Conservation (phyloP, 2,888 invertebrate species). For the Lithophane socia region DNA sequence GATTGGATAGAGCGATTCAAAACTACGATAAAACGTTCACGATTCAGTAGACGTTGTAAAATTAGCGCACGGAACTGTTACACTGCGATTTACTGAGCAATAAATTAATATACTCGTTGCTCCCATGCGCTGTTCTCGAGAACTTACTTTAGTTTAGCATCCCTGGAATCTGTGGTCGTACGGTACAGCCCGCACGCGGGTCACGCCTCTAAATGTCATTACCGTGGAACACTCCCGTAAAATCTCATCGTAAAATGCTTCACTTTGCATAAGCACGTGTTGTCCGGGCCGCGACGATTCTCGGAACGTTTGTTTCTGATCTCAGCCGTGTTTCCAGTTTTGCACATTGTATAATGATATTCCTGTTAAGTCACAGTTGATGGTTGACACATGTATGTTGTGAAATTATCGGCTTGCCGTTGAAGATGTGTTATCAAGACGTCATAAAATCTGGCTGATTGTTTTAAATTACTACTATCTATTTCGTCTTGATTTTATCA, state of each 20-base stretch:
- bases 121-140: constrained; percentile 43
- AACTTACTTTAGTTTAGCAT: constrained; percentile 49
- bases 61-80: constrained; percentile 59
- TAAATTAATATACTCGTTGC: constrained; percentile 58
- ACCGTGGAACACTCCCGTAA: constrained; percentile 70
- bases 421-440: constrained; percentile 11
- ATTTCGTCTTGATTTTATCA: constrained; percentile 10
- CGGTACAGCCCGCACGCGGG: constrained; percentile 72
- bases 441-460: constrained; percentile 22
- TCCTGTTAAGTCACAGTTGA: constrained; percentile 36
- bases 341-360: constrained; percentile 43
- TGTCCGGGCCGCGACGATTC: constrained; percentile 47
- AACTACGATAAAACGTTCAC: constrained; percentile 58
- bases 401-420: constrained; percentile 20
- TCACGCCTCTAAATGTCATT: constrained; percentile 81
- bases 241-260: constrained; percentile 65
- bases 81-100: constrained; percentile 46
- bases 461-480: constrained; percentile 15
- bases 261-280: constrained; percentile 59
- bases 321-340: constrained; percentile 30
- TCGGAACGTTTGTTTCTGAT: constrained; percentile 54
- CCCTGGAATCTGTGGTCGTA: constrained; percentile 67
- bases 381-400: constrained; percentile 36
- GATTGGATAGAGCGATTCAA: constrained; percentile 57
- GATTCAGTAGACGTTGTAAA: constrained; percentile 56